These are phyloP conservation scores for Dryobates pubescens DNA, from an alignment of 2,797 vertebrate species.

Conservation along the genomic window DNA sequence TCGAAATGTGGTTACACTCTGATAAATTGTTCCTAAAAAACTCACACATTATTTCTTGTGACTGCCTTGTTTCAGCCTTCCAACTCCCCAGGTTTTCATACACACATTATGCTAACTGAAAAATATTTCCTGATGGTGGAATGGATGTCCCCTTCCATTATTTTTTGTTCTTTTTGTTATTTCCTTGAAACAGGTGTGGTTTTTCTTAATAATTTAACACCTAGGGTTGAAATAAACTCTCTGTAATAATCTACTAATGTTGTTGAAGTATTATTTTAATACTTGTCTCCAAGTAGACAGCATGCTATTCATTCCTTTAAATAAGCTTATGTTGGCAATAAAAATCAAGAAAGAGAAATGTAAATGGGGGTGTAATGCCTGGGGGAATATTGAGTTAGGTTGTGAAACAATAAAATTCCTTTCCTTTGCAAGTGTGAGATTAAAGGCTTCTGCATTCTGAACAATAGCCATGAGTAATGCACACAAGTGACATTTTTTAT, in stretches of 20 bases:
- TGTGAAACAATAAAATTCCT: conserved; percentile 65
- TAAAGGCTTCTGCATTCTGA: conserved; percentile 49
- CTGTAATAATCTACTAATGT: neutral
- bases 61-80: neutral
- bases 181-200: neutral
- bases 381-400: conserved; percentile 56
- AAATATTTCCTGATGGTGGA: neutral
- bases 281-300: conserved; percentile 19
- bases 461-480: conserved; percentile 48
- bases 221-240: neutral
- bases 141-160: neutral
- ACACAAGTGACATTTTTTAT: conserved; percentile 29
- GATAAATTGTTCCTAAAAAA: neutral
- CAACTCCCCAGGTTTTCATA: neutral
- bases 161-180: neutral
- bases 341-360: conserved; percentile 52
- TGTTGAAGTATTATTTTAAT: conserved; percentile 16
- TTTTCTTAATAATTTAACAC: neutral
- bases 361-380: conserved; percentile 40
- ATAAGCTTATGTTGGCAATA: conserved; percentile 63
- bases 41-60: neutral
- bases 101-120: neutral
- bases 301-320: conserved; percentile 62
- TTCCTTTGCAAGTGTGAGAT: conserved; percentile 54
- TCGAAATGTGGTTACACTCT: neutral